Base-by-base conservation (phyloP, 1,140 invertebrate species). In the Zaprionus nigranus region DNA sequence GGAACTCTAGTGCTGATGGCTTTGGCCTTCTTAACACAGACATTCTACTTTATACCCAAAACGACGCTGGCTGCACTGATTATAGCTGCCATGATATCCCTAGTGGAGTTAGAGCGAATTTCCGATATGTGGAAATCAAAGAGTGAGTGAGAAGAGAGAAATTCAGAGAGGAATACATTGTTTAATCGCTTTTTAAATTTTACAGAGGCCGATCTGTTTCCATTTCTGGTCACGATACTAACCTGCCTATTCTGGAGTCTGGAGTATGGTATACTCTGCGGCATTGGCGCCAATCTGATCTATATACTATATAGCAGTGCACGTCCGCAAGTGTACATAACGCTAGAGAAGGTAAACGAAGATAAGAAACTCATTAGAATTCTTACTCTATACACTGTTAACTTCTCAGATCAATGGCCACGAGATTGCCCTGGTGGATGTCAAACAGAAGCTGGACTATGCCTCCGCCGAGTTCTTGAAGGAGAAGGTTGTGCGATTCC, bases 221-320 rank as follows among this genome's bases (percentile, higher is more conserved):
- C 97, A 11, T 94, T 96, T 36, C 69, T 95, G 20, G 94, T 95
- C 1, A 97, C 97, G 5, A 96, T 98, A 73, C 20, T 97, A 1
- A 94, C 95, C 30, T 97, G 97, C 75, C 92, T 98, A 3, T 94
- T 95, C 15, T 93, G 97, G 72, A 96, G 96, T 22, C 94, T 98
- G 4, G 96, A 98, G 93, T 94, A 96, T 78, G 98, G 97, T 26
- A 96, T 98, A 79, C 92, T 98, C n/a, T 94, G 96, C 86, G 98
- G 97, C 20, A 95, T 98, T 30, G 93, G 92, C 1, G 93, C 97
- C 15, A 97, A 97, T 85, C 91, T 98, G 1, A 76, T 96, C 7
- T 94, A 97, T 75, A 92, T 98, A 13, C 93, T 98, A 3, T 97
- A 97, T 90, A 96, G 95, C 67, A 95, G 95, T 80, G 96, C 97